A percentile compares a stretch with the other conserved stretches of the same genome.
These are phyloP conservation scores for Megaceryle alcyon DNA, from an alignment of 2,797 vertebrate species.

Conservation along the genomic window DNA sequence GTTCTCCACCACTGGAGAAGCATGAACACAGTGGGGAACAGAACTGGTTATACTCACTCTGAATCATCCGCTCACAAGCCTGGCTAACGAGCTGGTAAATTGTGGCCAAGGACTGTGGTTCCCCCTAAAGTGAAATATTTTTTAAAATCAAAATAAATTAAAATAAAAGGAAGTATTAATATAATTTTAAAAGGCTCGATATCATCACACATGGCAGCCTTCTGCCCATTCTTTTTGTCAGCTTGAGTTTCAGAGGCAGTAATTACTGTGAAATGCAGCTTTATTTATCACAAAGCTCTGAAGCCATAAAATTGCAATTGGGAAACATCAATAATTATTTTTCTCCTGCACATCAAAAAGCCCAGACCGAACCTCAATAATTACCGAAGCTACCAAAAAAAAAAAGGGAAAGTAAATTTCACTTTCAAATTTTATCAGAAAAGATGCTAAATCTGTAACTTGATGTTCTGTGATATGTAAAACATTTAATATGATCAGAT, in stretches of 20 bases:
- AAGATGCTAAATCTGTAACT: neutral
- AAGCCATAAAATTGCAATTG: constrained; percentile 24
- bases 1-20: neutral
- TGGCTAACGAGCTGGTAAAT: constrained; percentile 93
- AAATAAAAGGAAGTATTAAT: neutral
- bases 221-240: neutral
- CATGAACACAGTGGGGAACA: fast-evolving
- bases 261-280: constrained; percentile 22
- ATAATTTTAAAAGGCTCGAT: neutral
- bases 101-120: constrained; percentile 89
- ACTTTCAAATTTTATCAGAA: constrained; percentile 10
- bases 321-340: constrained; percentile 33
- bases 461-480: constrained; percentile 39
- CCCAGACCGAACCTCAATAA: neutral
- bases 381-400: neutral
- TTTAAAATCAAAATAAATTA: neutral
- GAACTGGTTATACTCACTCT: constrained; percentile 80
- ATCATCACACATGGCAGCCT: neutral
- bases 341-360: constrained; percentile 20
- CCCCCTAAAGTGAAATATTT: constrained; percentile 81
- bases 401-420: constrained; percentile 17
- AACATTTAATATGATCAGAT: constrained; percentile 40
- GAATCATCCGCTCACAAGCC: constrained; percentile 92
- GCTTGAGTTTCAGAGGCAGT: constrained; percentile 1
- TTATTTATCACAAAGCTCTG: constrained; percentile 14